A percentile compares a stretch with the other conserved stretches of the same genome.
These are phyloP conservation scores for Sturnira hondurensis DNA, from an alignment of 2,113 vertebrate genomes.

Conservation along the genomic window DNA sequence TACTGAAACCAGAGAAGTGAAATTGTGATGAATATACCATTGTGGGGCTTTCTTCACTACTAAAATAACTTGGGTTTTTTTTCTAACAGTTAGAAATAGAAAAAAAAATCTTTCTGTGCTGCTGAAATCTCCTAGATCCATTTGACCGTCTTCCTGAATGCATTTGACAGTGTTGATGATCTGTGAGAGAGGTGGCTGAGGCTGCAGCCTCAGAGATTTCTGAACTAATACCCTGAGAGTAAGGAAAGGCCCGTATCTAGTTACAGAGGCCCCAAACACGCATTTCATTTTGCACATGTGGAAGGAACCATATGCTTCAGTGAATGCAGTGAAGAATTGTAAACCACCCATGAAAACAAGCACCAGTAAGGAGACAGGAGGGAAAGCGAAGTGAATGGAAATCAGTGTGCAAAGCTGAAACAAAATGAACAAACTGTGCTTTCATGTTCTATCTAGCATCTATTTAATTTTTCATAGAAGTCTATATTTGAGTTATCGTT, in stretches of 20 bases:
- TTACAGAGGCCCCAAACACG: slow-evolving; percentile 1
- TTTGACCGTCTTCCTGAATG: slow-evolving; percentile 32
- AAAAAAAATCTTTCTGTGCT: background rate
- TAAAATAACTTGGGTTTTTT: background rate
- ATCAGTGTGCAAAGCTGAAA: background rate
- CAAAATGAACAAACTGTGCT: background rate
- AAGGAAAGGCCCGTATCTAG: slow-evolving; percentile 9
- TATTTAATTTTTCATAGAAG: background rate
- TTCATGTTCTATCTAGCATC: background rate
- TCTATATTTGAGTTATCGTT: background rate
- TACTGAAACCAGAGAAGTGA: background rate
- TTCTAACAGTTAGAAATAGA: background rate
- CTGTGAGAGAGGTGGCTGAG: background rate
- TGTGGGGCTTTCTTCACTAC: background rate
- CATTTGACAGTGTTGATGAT: slow-evolving; percentile 29
- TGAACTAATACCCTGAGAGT: slow-evolving; percentile 8
- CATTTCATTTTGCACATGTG: slow-evolving; percentile 30
- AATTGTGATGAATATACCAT: background rate
- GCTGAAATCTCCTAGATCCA: background rate
- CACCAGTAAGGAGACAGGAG: background rate
- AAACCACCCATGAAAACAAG: slow-evolving; percentile 46
- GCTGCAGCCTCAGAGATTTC: background rate
- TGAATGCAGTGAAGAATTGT: slow-evolving; percentile 48
- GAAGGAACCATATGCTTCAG: slow-evolving; percentile 55
- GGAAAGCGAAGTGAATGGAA: background rate